Base-by-base conservation (phyloP, 2,113 vertebrate species). In the Sturnira hondurensis region DNA sequence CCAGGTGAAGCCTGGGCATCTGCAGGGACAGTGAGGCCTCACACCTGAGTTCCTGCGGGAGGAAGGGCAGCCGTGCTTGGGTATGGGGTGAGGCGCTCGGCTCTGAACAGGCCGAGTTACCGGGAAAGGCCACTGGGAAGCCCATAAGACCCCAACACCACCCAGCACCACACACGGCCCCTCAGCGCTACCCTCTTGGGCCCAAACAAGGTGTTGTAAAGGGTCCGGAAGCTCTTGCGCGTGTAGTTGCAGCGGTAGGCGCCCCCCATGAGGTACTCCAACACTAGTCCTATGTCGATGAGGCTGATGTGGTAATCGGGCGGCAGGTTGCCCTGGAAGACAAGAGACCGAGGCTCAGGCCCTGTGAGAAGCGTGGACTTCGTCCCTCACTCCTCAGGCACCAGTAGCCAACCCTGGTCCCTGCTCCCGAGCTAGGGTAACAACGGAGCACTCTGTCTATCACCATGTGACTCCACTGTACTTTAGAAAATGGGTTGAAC, bases 271-370 rank as follows among this genome's bases (percentile, higher is more conserved):
- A 99, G 99, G 96, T 99, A 99, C 94, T 99, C 99, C 92, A 99
- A 98, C 73, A 99, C 99, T 82, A 99, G 98, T 43, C 99, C 99
- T 70, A 99, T 99, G 97, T 99, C 99, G 95, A 99, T 99, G 94
- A 99, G 98, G 97, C 99, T 99, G 98, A 99, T 99, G 97, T 99
- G 99, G 98, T 99, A 99, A 97, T 99, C 99, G 15, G 99, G 99
- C 20, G 99, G 99, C 88, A 99, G 99, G 96, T 99, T 99, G 93
- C 99, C 99, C 99, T 99, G 98, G 13, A 97, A 96, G 95, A 87
- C 93, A 91, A 63, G 88, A 92, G 97, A 31, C 86, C 26, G 47
- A 13, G 33, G 87, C 33, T 97, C 74, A 82, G 68, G 14, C 58
- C 43, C 31, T 31, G 1, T 0, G n/a, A 76, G 73, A 63, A 8